These are phyloP conservation scores for Isurus oxyrinchus DNA, from an alignment of 2,113 vertebrate genomes.

Conservation along the genomic window DNA sequence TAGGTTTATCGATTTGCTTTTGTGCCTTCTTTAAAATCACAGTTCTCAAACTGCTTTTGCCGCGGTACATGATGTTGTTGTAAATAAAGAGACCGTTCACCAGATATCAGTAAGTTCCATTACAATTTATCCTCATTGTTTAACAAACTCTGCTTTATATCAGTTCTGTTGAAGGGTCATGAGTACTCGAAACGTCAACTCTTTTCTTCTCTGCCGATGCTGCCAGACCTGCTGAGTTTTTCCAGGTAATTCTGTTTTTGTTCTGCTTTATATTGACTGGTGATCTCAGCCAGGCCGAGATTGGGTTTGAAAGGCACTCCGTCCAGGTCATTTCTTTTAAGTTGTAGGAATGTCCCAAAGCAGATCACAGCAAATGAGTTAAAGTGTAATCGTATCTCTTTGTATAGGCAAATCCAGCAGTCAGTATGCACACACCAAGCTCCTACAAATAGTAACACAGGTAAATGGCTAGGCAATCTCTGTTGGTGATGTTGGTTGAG, in stretches of 20 bases:
- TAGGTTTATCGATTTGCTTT: conserved; percentile 6
- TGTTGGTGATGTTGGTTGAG: not conserved
- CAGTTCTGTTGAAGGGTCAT: too few relatives aligned
- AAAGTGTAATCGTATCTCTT: not conserved
- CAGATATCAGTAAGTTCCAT: not conserved
- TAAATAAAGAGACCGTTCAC: not conserved
- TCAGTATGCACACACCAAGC: not conserved
- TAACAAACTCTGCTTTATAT: not conserved
- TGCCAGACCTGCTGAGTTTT: too few relatives aligned
- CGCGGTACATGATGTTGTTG: not conserved
- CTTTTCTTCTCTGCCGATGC: too few relatives aligned
- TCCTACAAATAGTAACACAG: not conserved
- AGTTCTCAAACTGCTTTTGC: not conserved
- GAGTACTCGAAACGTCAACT: too few relatives aligned
- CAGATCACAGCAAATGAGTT: not conserved
- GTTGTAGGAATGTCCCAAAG: not conserved
- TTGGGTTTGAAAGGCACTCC: not conserved
- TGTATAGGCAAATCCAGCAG: not conserved
- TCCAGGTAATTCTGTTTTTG: too few relatives aligned
- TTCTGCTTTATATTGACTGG: not conserved
- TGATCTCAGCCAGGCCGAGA: not conserved
- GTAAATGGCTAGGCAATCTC: not conserved
- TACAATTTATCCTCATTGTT: not conserved
- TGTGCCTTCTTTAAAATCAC: not conserved
- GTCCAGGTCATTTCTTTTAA: not conserved